Evolutionary conservation across 2,113 vertebrate species (phyloP).

Genomic region (Misgurnus mizolepis): DNA sequence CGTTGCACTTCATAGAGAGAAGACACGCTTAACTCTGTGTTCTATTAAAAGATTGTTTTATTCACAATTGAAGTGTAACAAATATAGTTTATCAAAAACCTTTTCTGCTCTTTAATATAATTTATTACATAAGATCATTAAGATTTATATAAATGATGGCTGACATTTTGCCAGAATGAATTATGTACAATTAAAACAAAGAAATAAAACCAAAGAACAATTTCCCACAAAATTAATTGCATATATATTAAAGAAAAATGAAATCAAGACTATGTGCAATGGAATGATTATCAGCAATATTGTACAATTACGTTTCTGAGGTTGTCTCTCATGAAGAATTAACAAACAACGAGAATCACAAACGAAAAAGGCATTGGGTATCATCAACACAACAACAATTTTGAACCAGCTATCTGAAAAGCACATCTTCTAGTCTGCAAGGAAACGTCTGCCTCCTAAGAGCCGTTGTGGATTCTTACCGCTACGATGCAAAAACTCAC

Average conservation of each 20-base stretch:
- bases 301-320: constrained; percentile 75
- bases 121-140: constrained; percentile 80
- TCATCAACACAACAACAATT: constrained; percentile 55
- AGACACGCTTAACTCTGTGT: not conserved
- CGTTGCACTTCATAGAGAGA: not conserved
- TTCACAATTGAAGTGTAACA: constrained; percentile 99
- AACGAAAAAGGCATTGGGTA: constrained; percentile 59
- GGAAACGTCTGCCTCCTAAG: constrained; percentile 21
- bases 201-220: constrained; percentile 59
- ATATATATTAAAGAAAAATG: constrained; percentile 70
- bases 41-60: constrained; percentile 95
- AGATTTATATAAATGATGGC: constrained; percentile 91
- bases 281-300: constrained; percentile 79
- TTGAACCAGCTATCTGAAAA: constrained; percentile 29
- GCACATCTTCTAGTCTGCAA: constrained; percentile 42
- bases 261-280: constrained; percentile 68
- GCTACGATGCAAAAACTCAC: not conserved
- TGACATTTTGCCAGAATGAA: constrained; percentile 74
- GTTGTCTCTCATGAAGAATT: constrained; percentile 70
- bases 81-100: constrained; percentile 99
- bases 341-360: constrained; percentile 44
- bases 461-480: not conserved
- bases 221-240: constrained; percentile 74
- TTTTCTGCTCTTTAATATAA: constrained; percentile 90
- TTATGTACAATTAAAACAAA: constrained; percentile 81